Evolutionary conservation across 2,113 vertebrate genomes (phyloP), one percentile per base, ranked within the genome.

Genomic region (Lanius collurio): DNA sequence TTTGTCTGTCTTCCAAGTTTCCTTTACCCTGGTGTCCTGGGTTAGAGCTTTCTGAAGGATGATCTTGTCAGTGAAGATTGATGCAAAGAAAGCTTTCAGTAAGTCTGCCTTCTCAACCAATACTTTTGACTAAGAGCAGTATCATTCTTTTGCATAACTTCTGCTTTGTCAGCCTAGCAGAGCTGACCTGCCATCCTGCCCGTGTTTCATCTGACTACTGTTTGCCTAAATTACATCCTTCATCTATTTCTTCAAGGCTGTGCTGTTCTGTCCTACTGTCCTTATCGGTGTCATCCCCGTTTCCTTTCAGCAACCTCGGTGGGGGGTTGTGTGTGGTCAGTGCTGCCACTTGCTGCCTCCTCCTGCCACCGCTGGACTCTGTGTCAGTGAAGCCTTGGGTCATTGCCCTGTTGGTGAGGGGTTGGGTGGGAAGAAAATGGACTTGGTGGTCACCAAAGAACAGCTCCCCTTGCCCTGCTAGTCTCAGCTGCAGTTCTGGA

Each of bases 391-490:
- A 57, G 35, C 6, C 35, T 30, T 85, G 60, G 15, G 20, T 27
- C 30, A 19, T 23, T 47, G 50, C 19, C 41, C 18, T 0, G 0
- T 5, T 13, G 16, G 24, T 0, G 5, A 15, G 23, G 41, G 19
- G 16, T 1, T 39, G 33, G 30, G 24, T 63, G 47, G 27, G 27
- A 49, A 57, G 35, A 15, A 57, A 41, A 17, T 20, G 16, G 20
- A 13, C 20, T 49, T 1, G 0, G 8, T 39, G 28, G 12, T 56
- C 23, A 15, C 19, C 2, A 1, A 23, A 30, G 41, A 15, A 8
- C 6, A 19, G 6, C 1, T 1, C 10, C 5, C 23, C 23, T 30
- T 65, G 35, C 24, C 35, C 24, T 0, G 0, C 15, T 39, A 5
- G 28, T 84, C 83, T 30, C 35, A 50, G 0, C 42, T 50, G 44